Conservation (phyloP, 2,888 invertebrate species). For the Bombylius major region DNA sequence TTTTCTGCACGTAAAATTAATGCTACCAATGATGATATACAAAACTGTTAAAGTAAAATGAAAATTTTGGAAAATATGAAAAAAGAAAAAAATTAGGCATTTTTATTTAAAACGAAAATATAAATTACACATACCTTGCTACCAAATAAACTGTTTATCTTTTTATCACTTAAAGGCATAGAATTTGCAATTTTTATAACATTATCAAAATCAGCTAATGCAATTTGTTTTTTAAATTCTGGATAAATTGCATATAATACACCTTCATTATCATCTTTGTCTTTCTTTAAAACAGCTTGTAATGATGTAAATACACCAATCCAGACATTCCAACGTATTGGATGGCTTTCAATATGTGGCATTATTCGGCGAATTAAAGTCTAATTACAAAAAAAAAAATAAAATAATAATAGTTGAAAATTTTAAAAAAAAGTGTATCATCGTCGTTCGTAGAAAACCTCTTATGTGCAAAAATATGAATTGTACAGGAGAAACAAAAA, state of each 20-base stretch:
- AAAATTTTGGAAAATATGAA: background rate
- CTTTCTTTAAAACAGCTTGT: conserved; percentile 32
- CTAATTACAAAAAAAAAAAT: conserved; percentile 34
- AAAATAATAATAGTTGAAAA: background rate
- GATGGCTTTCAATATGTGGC: conserved; percentile 36
- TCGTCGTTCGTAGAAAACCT: too few species aligned
- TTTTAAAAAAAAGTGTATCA: too few species aligned
- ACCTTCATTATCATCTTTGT: conserved; percentile 33
- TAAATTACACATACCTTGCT: conserved; percentile 29
- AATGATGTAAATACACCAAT: conserved; percentile 30
- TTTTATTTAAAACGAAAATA: background rate
- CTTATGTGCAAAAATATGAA: too few species aligned
- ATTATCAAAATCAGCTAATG: conserved; percentile 28
- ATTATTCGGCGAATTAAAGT: conserved; percentile 54
- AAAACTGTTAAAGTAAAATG: conserved; percentile 25
- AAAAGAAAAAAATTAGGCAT: too few species aligned
- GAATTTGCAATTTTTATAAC: conserved; percentile 28
- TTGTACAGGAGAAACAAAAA: too few species aligned
- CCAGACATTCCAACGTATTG: conserved; percentile 34
- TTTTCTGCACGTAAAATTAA: conserved; percentile 31
- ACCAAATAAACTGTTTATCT: conserved; percentile 30
- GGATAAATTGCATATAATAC: conserved; percentile 30
- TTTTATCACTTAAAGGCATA: conserved; percentile 30
- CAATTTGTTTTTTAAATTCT: conserved; percentile 32
- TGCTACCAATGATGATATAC: conserved; percentile 32